phyloP scores from a whole-genome alignment of 2,888 invertebrate species.

The Kuschelorhynchus macadamiae region DNA sequence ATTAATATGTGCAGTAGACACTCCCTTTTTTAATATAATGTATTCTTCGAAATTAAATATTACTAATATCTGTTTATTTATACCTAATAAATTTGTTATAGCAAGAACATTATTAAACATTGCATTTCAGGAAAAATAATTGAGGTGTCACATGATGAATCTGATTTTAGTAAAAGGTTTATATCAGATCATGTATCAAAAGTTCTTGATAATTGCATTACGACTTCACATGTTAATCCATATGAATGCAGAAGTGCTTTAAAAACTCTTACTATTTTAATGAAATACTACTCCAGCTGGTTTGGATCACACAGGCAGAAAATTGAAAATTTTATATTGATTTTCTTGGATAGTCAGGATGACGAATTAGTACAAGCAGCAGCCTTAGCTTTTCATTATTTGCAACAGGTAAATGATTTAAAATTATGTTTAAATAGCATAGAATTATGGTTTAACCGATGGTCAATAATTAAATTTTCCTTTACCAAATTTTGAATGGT shows the following conservation, averaged over 20 bases:
- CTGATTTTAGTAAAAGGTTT: constrained; percentile 56
- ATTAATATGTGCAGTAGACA: too few species aligned
- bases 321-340: constrained; percentile 52
- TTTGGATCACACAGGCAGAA: constrained; percentile 50
- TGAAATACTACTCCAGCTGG: constrained; percentile 55
- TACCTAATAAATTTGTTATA: too few species aligned
- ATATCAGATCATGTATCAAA: constrained; percentile 53
- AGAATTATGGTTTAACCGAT: too few species aligned
- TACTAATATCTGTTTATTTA: too few species aligned
- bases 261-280: constrained; percentile 47
- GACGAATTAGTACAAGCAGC: constrained; percentile 51
- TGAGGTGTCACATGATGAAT: constrained; percentile 48
- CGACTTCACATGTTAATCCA: constrained; percentile 31
- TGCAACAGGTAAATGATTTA: constrained; percentile 55
- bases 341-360: constrained; percentile 50
- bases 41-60: too few species aligned
- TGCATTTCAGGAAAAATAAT: constrained; percentile 53
- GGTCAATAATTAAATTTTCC: too few species aligned
- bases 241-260: constrained; percentile 51
- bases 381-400: constrained; percentile 51
- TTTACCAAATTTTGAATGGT: too few species aligned
- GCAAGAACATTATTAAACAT: too few species aligned
- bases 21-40: too few species aligned
- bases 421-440: too few species aligned
- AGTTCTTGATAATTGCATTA: constrained; percentile 55